Conservation (phyloP, 2,888 invertebrate genomes). For the Aphodius sticticus region DNA sequence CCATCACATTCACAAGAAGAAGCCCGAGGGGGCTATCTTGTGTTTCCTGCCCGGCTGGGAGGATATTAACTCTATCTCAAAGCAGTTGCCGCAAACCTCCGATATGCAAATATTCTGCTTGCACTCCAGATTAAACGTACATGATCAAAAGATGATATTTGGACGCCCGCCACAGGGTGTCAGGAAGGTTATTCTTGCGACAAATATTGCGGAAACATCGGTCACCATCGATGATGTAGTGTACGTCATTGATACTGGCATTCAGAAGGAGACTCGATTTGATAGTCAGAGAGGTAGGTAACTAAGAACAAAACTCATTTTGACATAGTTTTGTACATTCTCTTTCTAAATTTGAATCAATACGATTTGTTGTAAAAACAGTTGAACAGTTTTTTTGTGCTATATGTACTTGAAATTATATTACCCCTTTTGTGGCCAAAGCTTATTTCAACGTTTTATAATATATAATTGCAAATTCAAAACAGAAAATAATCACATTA, state of each 20-base stretch:
- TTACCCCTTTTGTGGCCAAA: too few relatives aligned
- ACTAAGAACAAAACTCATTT: constrained; percentile 16
- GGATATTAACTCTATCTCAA: constrained; percentile 68
- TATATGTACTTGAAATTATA: too few relatives aligned
- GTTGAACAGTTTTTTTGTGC: not conserved
- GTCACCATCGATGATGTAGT: constrained; percentile 77
- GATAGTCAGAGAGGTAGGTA: constrained; percentile 61
- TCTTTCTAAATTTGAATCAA: too few relatives aligned
- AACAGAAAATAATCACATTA: too few relatives aligned
- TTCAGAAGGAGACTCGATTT: constrained; percentile 67
- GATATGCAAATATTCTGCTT: constrained; percentile 52
- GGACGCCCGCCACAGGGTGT: constrained; percentile 60
- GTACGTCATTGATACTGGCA: constrained; percentile 73
- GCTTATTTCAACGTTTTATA: too few relatives aligned
- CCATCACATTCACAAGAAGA: constrained; percentile 65
- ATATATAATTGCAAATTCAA: too few relatives aligned
- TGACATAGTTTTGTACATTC: too few relatives aligned
- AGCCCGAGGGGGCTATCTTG: constrained; percentile 73
- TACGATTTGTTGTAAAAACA: not conserved
- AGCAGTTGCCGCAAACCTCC: constrained; percentile 58
- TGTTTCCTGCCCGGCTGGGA: constrained; percentile 81
- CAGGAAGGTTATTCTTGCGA: constrained; percentile 74
- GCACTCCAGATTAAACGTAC: constrained; percentile 64
- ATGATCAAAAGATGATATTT: constrained; percentile 69
- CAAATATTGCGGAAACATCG: constrained; percentile 77